Conservation (phyloP, 2,888 invertebrate genomes). For the Toxonevra muliebris region DNA sequence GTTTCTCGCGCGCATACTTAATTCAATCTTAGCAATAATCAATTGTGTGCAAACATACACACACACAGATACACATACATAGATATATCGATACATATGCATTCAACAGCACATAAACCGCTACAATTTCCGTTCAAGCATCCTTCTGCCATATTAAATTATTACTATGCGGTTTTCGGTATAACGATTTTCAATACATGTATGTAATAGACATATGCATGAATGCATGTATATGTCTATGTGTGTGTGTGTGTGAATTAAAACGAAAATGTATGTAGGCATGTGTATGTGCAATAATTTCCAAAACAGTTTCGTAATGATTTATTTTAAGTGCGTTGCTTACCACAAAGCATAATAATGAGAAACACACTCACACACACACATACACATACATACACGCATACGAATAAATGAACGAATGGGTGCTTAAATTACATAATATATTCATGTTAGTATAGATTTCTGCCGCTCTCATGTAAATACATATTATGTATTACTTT, state of each 20-base stretch:
- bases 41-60: conserved; percentile 16
- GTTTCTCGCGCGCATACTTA: no score
- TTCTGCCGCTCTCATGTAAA: no score
- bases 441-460: no score
- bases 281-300: conserved; percentile 24
- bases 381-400: conserved; percentile 42
- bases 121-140: conserved; percentile 43
- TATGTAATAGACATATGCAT: neutral
- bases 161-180: conserved; percentile 5
- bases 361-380: conserved; percentile 6
- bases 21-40: no score
- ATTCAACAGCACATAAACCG: conserved; percentile 35
- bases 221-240: neutral
- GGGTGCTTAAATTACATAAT: neutral
- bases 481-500: no score
- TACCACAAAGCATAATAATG: no score
- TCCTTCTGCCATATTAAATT: conserved; percentile 26
- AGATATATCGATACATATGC: neutral
- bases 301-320: no score
- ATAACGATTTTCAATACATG: no score
- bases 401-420: neutral
- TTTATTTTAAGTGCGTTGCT: no score
- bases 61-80: neutral
- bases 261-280: conserved; percentile 19
- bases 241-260: conserved; percentile 1